Conservation (phyloP, 1,140 invertebrate genomes). For the Anastatus disparis region DNA sequence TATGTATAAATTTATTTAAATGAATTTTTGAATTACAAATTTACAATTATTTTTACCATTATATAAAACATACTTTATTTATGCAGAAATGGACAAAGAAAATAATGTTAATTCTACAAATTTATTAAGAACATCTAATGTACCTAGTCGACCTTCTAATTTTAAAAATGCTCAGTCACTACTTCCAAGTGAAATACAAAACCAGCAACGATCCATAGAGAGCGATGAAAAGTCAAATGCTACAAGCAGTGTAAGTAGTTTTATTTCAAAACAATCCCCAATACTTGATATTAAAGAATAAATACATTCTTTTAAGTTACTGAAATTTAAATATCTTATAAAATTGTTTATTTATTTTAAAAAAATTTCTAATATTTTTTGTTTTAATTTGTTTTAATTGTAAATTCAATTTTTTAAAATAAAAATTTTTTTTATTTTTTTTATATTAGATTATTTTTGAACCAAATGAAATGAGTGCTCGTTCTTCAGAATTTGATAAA, state of each 20-base stretch:
- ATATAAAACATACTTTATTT: not conserved
- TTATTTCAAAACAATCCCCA: conserved; percentile 1
- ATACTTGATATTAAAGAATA: no score
- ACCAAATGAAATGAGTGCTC: conserved; percentile 57
- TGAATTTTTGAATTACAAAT: not conserved
- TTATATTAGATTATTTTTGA: conserved; percentile 54
- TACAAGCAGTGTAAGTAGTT: conserved; percentile 35
- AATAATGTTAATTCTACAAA: conserved; percentile 37
- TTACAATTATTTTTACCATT: not conserved
- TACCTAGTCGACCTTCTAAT: not conserved
- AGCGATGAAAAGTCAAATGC: conserved; percentile 14
- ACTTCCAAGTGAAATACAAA: conserved; percentile 40
- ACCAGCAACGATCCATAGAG: not conserved
- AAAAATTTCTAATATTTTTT: not conserved
- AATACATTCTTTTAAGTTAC: no score
- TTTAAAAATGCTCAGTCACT: conserved; percentile 8
- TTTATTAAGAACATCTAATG: conserved; percentile 2
- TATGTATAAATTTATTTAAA: conserved; percentile 17
- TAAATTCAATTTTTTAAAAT: not conserved
- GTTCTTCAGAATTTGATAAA: conserved; percentile 54
- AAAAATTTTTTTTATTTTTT: conserved; percentile 14
- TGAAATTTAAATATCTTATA: no score
- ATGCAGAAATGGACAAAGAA: conserved; percentile 24
- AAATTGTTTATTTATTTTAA: not conserved
- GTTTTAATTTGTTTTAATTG: not conserved